A percentile compares a stretch with the other conserved stretches of the same genome.
Evolutionary conservation across 1,140 invertebrate species (phyloP).

Genomic region (Conus betulinus): DNA sequence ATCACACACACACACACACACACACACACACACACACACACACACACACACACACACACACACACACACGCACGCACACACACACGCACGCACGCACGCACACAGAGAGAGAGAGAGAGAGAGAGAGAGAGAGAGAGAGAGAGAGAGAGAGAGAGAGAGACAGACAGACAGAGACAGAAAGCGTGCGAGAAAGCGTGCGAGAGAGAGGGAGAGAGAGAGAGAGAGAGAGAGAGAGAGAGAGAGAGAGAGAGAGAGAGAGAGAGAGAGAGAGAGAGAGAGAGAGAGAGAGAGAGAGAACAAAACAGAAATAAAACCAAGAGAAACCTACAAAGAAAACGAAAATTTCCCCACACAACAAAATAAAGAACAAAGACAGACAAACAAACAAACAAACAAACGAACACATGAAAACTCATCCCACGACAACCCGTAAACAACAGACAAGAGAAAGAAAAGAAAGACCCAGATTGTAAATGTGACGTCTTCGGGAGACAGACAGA

Average conservation of each 20-base stretch:
- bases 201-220: not conserved
- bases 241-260: not conserved
- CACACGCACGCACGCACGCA: not conserved
- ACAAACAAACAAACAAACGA: no score
- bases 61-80: no score
- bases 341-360: no score
- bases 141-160: not conserved
- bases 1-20: no score
- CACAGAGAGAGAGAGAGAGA: not conserved
- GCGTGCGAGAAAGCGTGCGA: not conserved
- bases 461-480: no score
- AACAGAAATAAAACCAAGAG: not conserved
- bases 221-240: not conserved
- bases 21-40: no score
- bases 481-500: no score
- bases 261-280: not conserved
- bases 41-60: no score
- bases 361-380: no score
- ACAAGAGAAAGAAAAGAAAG: no score
- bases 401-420: no score
- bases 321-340: not conserved
- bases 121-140: conserved; percentile 10
- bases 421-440: no score
- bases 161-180: not conserved
- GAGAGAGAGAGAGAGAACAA: not conserved